These are phyloP conservation scores for Patella depressa DNA, from an alignment of 2,888 invertebrate genomes.

Conservation along the genomic window DNA sequence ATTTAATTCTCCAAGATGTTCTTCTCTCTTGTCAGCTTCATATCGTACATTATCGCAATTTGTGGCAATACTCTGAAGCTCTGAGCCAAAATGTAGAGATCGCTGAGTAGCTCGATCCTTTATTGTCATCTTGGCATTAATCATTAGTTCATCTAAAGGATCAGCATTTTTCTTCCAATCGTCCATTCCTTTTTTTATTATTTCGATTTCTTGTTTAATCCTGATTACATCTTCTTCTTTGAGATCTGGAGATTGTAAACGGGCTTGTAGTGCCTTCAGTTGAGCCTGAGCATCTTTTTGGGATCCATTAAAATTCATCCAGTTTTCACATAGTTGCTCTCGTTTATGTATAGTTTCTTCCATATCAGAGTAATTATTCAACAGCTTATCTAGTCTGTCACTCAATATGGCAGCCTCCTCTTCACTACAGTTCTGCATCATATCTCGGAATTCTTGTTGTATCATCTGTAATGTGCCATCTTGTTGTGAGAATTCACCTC, in stretches of 20 bases:
- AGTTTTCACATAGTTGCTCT: constrained; percentile 64
- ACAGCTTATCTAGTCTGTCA: constrained; percentile 82
- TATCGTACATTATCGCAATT: constrained; percentile 53
- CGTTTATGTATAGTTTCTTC: constrained; percentile 63
- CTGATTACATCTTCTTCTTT: constrained; percentile 78
- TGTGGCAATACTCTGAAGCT: constrained; percentile 56
- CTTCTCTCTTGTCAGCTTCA: constrained; percentile 62
- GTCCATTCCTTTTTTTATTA: constrained; percentile 73
- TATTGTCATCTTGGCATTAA: constrained; percentile 57
- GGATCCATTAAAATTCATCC: constrained; percentile 87
- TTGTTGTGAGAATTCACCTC: constrained; percentile 89
- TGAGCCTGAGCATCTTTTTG: constrained; percentile 85
- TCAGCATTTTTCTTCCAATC: constrained; percentile 57
- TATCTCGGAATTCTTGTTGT: constrained; percentile 85
- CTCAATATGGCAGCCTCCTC: constrained; percentile 82
- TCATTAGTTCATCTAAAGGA: constrained; percentile 64
- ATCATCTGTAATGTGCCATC: constrained; percentile 84
- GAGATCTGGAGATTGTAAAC: constrained; percentile 83
- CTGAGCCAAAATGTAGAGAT: constrained; percentile 62
- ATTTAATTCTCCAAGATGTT: constrained; percentile 68
- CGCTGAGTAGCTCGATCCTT: constrained; percentile 65
- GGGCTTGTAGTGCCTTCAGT: constrained; percentile 84
- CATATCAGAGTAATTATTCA: constrained; percentile 80
- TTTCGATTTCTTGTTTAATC: constrained; percentile 80
- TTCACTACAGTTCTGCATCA: constrained; percentile 80